phyloP scores from a whole-genome alignment of 2,797 vertebrate species.

The Neosilurus mollespiculum region DNA sequence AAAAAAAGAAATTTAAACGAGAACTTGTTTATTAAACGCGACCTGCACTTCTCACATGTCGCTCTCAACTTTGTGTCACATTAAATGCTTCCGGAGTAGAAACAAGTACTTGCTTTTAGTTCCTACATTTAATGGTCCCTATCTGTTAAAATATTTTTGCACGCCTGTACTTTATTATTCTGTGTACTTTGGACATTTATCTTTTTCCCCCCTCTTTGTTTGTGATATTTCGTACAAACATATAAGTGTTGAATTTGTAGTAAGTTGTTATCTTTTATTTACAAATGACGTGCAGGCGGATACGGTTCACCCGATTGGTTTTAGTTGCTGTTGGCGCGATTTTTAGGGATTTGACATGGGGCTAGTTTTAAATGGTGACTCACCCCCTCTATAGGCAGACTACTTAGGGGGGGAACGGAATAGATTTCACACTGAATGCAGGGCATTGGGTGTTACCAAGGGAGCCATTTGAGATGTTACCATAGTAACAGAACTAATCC shows the following conservation, averaged over 20 bases:
- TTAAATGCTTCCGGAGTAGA: constrained; percentile 9
- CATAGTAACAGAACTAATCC: not conserved
- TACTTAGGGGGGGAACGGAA: not conserved
- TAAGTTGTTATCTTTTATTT: not conserved
- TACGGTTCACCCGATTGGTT: constrained; percentile 52
- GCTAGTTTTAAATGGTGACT: not conserved
- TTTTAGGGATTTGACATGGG: not conserved
- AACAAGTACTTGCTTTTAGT: not conserved
- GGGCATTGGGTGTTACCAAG: not conserved
- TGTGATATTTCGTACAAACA: not conserved
- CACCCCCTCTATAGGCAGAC: not conserved
- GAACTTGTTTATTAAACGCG: not conserved
- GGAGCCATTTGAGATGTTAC: not conserved
- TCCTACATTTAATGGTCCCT: constrained; percentile 25
- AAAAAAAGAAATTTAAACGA: not conserved
- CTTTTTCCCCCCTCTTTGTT: not conserved
- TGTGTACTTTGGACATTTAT: not conserved
- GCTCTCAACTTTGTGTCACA: not conserved
- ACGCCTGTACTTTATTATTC: not conserved
- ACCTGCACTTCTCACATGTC: constrained; percentile 46
- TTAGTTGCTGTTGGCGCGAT: constrained; percentile 62
- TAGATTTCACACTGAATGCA: not conserved
- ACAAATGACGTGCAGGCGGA: not conserved
- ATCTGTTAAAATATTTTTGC: not conserved
- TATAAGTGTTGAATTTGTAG: not conserved